Base-by-base conservation (phyloP, 2,888 invertebrate species). In the Cepaea hortensis region DNA sequence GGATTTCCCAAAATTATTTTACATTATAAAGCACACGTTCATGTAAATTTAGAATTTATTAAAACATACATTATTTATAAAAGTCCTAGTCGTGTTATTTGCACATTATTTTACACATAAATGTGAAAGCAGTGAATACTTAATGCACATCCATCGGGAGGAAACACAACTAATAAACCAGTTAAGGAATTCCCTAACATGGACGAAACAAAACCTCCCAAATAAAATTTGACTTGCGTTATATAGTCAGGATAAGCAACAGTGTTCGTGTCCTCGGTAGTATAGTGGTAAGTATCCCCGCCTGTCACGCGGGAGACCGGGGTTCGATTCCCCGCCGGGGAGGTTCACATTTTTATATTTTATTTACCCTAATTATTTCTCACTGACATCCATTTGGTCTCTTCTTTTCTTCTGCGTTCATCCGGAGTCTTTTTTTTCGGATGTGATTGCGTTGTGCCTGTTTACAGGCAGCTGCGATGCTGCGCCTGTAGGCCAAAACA, bases 221-320 rank as follows among this genome's bases (percentile, higher is more conserved):
- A 55, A 55, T 9, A 55, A 55, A 55, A 55, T 55, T 6, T 55
- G 20, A 61, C 46, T 80, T 65, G 23, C 55, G 3, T 46, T 76
- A 85, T 70, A 35, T 70, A 62, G 23, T 46, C 15, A 48, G 0
- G n/a, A 70, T 61, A 18, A 50, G 48, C 9, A 5, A 2, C 2
- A 23, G 3, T 23, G 3, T 3, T 13, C n/a, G 83, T 86, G 62
- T 89, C 89, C 89, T 89, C 89, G 89, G 89, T 89, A 89, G 89
- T 89, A 89, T 89, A 89, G 89, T 89, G 89, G 89, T 89, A 68
- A 89, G 89, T 89, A 89, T 89, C 89, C 89, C 89, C 89, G 89
- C 89, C 89, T 89, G 89, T 89, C 89, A 89, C 89, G 89, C 89
- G 89, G 89, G 89, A 89, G 89, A 89, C 89, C 88, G 89, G 89